phyloP scores from a whole-genome alignment of 2,113 vertebrate species.

The Protobothrops flavoviridis region DNA sequence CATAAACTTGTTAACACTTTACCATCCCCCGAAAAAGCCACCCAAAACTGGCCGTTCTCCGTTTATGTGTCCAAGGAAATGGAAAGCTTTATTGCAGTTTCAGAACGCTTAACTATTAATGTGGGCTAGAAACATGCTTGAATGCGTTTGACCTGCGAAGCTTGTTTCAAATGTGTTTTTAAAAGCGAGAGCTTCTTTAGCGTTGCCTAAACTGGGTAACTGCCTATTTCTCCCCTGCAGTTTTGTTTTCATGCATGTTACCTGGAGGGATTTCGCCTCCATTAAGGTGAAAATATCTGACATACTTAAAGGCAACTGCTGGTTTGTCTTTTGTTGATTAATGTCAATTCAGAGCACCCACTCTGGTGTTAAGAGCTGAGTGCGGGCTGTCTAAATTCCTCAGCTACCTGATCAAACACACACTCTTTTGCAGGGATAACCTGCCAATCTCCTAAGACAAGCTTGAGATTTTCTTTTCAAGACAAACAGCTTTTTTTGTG shows the following conservation, averaged over 20 bases:
- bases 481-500: not conserved
- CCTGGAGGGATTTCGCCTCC: not conserved
- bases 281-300: constrained; percentile 17
- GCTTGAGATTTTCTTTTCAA: not conserved
- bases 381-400: constrained; percentile 17
- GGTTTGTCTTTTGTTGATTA: constrained; percentile 25
- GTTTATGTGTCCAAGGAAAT: not conserved
- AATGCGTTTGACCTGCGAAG: not conserved
- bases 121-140: not conserved
- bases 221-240: not conserved
- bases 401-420: constrained; percentile 13
- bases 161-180: not conserved
- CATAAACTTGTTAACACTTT: not conserved
- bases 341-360: not conserved
- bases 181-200: not conserved
- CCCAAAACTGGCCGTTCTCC: not conserved
- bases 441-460: not conserved
- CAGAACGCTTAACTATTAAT: not conserved
- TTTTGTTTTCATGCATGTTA: not conserved
- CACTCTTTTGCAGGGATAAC: not conserved
- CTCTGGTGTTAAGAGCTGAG: not conserved
- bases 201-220: not conserved
- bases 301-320: not conserved
- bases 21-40: not conserved
- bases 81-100: not conserved